A percentile compares a stretch with the other conserved stretches of the same genome.
Evolutionary conservation across 1,140 invertebrate species (phyloP).

Genomic region (Chionoecetes opilio): DNA sequence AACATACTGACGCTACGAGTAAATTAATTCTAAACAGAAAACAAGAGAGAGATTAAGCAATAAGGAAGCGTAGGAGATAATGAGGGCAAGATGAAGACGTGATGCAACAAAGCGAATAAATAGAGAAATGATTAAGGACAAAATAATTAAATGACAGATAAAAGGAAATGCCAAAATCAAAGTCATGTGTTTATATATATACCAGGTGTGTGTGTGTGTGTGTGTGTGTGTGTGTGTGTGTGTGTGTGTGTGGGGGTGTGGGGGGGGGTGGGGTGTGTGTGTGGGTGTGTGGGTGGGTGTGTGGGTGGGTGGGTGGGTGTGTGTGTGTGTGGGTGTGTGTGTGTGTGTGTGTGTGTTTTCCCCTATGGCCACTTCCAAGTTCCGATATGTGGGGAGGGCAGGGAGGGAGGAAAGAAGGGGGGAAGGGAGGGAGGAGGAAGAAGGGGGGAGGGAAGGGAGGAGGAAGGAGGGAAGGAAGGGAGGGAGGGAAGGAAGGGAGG

Average conservation of each 20-base stretch:
- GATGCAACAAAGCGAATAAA: too few relatives aligned
- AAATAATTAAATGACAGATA: background rate
- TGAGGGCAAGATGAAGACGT: too few relatives aligned
- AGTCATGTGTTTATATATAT: too few relatives aligned
- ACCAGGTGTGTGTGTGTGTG: too few relatives aligned
- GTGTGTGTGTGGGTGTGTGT: slow-evolving; percentile 12
- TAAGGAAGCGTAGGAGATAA: too few relatives aligned
- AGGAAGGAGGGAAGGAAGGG: background rate
- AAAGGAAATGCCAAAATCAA: background rate
- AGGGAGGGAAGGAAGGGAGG: background rate
- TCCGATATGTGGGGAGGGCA: too few relatives aligned
- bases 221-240: background rate
- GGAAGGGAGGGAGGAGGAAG: slow-evolving; percentile 11
- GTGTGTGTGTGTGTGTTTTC: background rate
- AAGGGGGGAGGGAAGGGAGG: background rate
- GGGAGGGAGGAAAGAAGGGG: background rate
- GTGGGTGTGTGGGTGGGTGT: background rate
- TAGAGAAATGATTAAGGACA: background rate
- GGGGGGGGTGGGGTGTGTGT: background rate
- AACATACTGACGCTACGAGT: too few relatives aligned
- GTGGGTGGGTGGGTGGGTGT: background rate
- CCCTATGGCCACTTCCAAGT: background rate
- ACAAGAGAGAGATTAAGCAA: too few relatives aligned
- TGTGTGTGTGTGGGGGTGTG: background rate
- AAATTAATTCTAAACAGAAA: too few relatives aligned